Evolutionary conservation across 2,797 vertebrate species (phyloP).

Genomic region (Botia kubotai): DNA sequence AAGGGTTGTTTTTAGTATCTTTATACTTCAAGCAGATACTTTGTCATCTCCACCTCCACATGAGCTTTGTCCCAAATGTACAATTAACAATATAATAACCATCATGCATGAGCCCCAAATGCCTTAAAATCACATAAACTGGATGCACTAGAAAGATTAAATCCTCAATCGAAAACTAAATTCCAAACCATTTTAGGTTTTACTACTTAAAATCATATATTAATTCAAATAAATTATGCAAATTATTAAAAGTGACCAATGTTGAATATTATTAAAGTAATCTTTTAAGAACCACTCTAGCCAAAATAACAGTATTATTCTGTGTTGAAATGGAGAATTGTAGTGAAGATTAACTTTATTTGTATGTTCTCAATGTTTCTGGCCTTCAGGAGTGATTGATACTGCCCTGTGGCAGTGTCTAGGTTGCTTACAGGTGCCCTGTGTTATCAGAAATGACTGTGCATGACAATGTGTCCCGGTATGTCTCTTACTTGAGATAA

Average conservation of each 20-base stretch:
- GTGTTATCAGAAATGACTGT: slow-evolving; percentile 53
- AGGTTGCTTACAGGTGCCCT: slow-evolving; percentile 22
- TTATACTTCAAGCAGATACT: slow-evolving; percentile 1
- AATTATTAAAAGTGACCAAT: no score
- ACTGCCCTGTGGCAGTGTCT: neutral
- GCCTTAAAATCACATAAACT: neutral
- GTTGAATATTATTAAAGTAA: no score
- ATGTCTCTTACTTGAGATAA: slow-evolving; percentile 48
- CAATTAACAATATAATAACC: neutral
- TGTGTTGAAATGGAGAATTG: no score
- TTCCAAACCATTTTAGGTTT: neutral
- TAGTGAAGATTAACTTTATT: neutral
- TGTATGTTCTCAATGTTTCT: neutral
- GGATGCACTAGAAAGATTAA: neutral
- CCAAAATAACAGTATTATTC: neutral
- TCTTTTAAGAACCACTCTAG: no score
- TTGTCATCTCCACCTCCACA: slow-evolving; percentile 4
- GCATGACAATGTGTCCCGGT: slow-evolving; percentile 12
- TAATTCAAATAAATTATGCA: no score
- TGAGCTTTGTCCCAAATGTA: slow-evolving; percentile 15
- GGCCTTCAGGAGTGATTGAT: slow-evolving; percentile 6
- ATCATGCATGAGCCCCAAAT: neutral
- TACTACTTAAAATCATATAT: neutral
- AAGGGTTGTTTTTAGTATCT: slow-evolving; percentile 22
- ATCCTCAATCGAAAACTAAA: neutral